Conservation (phyloP, 2,888 invertebrate species). For the Cataglyphis albicans region DNA sequence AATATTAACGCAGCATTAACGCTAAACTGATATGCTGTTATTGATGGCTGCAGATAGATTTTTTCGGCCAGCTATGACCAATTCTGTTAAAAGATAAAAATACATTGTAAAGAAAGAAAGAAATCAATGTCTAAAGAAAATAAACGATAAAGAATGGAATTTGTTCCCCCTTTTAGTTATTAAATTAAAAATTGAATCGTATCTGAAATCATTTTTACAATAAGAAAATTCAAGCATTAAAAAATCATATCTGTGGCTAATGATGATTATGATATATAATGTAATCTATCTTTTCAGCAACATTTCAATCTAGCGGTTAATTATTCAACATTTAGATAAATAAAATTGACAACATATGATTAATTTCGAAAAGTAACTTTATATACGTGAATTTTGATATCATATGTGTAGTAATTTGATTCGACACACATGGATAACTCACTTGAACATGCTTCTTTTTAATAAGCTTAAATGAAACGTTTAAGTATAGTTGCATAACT, state of each 20-base stretch:
- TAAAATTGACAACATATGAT: not conserved
- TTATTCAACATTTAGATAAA: not conserved
- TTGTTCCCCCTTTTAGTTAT: not conserved
- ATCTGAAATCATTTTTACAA: not conserved
- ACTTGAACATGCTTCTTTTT: not conserved
- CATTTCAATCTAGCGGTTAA: not conserved
- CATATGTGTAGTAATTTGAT: not conserved
- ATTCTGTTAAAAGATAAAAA: not conserved
- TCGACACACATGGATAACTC: not conserved
- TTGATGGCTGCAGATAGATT: not conserved
- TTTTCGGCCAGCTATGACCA: not conserved
- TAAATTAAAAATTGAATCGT: not conserved
- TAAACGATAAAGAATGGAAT: not conserved
- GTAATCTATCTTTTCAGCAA: not conserved
- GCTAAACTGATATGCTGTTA: not conserved
- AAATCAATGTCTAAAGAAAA: not conserved
- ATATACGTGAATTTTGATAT: not conserved
- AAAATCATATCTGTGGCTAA: not conserved
- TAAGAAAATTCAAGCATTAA: not conserved
- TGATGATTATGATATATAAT: not conserved
- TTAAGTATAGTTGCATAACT: not conserved
- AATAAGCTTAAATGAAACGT: constrained; percentile 1
- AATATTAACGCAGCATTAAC: not conserved
- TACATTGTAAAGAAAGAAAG: not conserved
- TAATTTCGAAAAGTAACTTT: not conserved